These are phyloP conservation scores for Camponotus fellah DNA, from an alignment of 2,888 invertebrate species.

Conservation along the genomic window DNA sequence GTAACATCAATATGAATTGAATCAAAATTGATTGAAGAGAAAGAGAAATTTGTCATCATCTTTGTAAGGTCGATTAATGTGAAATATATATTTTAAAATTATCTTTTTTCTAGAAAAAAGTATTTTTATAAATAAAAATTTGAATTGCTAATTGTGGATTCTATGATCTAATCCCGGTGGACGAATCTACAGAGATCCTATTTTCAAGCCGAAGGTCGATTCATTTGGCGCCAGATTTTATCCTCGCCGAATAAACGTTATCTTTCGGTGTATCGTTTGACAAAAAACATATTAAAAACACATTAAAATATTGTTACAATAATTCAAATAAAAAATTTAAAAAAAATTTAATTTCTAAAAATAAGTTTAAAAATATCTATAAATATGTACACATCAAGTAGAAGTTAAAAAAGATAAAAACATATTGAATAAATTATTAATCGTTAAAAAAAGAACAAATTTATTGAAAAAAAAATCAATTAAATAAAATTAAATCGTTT, in stretches of 20 bases:
- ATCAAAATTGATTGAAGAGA: background rate
- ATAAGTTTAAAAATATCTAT: background rate
- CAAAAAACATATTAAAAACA: background rate
- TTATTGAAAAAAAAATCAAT: background rate
- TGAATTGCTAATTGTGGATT: background rate
- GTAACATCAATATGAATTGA: background rate
- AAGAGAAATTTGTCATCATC: background rate
- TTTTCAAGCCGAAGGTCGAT: conserved; percentile 22
- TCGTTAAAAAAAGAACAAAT: background rate
- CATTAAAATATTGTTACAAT: background rate
- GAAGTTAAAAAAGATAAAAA: background rate
- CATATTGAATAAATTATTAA: background rate
- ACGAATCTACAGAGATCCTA: background rate
- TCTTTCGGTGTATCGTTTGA: background rate
- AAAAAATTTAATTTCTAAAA: background rate
- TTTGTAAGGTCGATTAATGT: background rate
- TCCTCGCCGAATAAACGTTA: background rate
- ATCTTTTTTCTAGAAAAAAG: background rate
- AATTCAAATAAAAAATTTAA: background rate
- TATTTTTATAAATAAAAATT: background rate
- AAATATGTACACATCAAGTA: background rate
- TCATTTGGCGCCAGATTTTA: conserved; percentile 3
- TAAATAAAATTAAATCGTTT: background rate
- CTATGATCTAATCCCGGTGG: background rate
- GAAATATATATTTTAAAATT: background rate